Evolutionary conservation across 2,888 invertebrate species (phyloP), one percentile per base, ranked within the genome.

Genomic region (Eristalis arbustorum): DNA sequence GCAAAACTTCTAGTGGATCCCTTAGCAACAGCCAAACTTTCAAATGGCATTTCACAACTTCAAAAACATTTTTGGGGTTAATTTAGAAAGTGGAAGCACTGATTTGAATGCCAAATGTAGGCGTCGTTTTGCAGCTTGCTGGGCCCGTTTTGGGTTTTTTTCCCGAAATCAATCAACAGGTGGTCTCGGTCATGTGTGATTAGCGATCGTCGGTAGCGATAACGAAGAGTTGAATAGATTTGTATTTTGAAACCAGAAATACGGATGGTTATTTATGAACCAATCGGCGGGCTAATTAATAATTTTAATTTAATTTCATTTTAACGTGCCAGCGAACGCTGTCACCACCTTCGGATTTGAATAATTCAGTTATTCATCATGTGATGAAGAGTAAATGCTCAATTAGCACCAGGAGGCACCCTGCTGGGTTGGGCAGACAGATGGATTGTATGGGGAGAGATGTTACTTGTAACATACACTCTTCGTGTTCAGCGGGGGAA

Each of bases 341-440:
- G 23, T 49, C 73, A 49, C 56, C 64, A 57, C 66, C 14, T 37
- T 40, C 23, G 25, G 8, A 59, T 75, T 75, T 66, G 66, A 64
- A 75, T 75, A 75, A 75, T 75, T 59, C 28, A 18, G 34, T 59
- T 40, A 66, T 66, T 66, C 66, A 75, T 64, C 75, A 56, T 75
- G 10, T 25, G n/a, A 49, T 74, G 57, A 34, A 10, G 40, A 59
- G 59, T 67, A 75, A 66, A 61, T 57, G 18, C 66, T 75, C 59
- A 75, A 75, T 75, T 75, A 28, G 75, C 28, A 59, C 13, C 14
- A 66, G 13, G 57, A 37, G 66, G 61, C 31, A 37, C 28, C 66
- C 74, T 40, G 74, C 59, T 40, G 13, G 11, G 13, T 22, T 37
- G n/a, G 59, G 28, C 40, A 23, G 64, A n/a, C 28, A 23, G 57